Conservation (phyloP, 2,888 invertebrate species). For the Amiota minor region DNA sequence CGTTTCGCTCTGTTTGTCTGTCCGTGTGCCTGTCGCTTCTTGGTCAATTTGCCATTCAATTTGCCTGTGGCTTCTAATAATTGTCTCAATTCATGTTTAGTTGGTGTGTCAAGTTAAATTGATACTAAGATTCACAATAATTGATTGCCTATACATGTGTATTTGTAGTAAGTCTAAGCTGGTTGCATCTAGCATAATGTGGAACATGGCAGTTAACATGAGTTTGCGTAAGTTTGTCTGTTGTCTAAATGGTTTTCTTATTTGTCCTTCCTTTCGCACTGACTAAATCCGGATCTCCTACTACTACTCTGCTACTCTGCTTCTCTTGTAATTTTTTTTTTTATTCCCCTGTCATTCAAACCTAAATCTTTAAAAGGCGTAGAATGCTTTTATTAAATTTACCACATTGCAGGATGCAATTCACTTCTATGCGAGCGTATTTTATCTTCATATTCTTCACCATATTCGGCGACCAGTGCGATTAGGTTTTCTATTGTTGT, state of each 20-base stretch:
- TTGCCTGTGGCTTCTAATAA: neutral
- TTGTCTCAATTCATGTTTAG: no score
- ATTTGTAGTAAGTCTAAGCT: neutral
- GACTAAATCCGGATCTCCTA: no score
- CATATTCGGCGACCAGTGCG: constrained; percentile 78
- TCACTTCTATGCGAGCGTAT: constrained; percentile 75
- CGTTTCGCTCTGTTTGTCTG: neutral
- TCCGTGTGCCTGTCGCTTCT: neutral
- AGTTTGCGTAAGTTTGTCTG: neutral
- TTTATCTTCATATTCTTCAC: constrained; percentile 80
- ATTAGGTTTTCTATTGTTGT: constrained; percentile 76
- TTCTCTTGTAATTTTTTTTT: neutral
- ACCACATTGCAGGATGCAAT: constrained; percentile 73
- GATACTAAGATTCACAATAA: neutral
- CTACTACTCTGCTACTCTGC: neutral
- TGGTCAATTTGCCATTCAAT: no score
- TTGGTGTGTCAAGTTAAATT: neutral
- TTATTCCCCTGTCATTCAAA: constrained; percentile 12
- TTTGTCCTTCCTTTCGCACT: neutral
- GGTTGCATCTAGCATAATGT: neutral
- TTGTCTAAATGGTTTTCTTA: neutral
- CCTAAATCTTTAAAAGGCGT: constrained; percentile 39
- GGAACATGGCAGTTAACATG: neutral
- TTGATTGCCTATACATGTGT: neutral
- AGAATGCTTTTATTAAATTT: constrained; percentile 53